Conservation (phyloP, 2,888 invertebrate genomes). For the Loripinus fragilis region DNA sequence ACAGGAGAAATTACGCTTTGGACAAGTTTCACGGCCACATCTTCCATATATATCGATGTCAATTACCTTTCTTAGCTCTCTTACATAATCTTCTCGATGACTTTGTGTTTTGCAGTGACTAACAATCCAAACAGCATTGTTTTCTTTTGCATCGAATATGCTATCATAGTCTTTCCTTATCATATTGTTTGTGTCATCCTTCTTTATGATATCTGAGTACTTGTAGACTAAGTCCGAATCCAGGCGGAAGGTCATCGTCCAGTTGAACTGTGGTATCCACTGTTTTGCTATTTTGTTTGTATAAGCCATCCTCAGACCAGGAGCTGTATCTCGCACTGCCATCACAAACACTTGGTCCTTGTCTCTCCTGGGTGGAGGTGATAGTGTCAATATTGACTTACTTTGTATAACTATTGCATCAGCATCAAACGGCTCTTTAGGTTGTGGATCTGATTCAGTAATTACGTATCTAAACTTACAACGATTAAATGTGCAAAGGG, state of each 20-base stretch:
- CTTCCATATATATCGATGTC: conserved; percentile 84
- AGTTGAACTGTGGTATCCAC: no score
- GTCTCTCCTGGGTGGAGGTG: no score
- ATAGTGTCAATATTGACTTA: no score
- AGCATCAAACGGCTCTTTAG: no score
- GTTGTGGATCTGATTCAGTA: no score
- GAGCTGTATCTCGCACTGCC: no score
- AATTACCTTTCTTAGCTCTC: conserved; percentile 92
- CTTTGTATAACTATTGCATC: no score
- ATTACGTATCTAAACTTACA: no score
- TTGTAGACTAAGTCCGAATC: conserved; percentile 98
- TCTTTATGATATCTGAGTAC: conserved; percentile 96
- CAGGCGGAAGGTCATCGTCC: conserved; percentile 97
- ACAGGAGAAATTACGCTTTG: conserved; percentile 90
- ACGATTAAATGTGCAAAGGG: no score
- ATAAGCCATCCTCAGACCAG: no score
- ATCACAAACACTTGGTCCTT: no score
- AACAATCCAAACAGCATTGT: conserved; percentile 98
- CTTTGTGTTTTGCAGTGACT: conserved; percentile 98
- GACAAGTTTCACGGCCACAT: conserved; percentile 78
- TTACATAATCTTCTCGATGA: conserved; percentile 94
- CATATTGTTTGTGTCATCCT: conserved; percentile 92
- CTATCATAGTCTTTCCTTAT: conserved; percentile 86
- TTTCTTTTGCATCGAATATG: conserved; percentile 96
- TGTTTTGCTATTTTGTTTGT: no score